Base-by-base conservation (phyloP, 2,888 invertebrate species). In the Cataglyphis livida region DNA sequence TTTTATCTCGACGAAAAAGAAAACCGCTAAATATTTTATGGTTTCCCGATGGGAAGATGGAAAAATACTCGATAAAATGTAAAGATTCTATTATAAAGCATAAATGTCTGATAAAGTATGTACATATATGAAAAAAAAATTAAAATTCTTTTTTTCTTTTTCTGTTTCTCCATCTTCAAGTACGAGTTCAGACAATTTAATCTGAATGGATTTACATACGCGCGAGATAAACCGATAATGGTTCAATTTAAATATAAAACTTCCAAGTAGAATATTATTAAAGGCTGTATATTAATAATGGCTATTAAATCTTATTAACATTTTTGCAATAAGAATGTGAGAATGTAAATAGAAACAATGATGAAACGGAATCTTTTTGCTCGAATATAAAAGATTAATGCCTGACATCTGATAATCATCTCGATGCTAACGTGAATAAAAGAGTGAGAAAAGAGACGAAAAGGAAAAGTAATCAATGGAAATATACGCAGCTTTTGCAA, bases 1-100 rank as follows among this genome's bases (percentile, higher is more conserved):
- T 25, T 68, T 76, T 66, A 28, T 54, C n/a, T 25, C n/a, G n/a
- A 66, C 6, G 6, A 3, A 21, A 38, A 25, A 41, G 28, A 57
- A 41, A 68, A 32, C 15, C 41, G 21, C 32, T 68, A 32, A 70
- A 78, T 68, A 78, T 54, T 78, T 78, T 41, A 78, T 25, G 25
- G 12, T 41, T 38, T 54, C 15, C 10, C 57, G 28, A 78, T 70
- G 41, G 15, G 21, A 35, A 18, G 7, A 12, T 65, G 51, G 18
- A 5, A 35, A 35, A 38, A 66, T 18, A 44, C 28, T 74, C 32
- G 48, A 35, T 25, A 38, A 3, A 64, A 74, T 21, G 7, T 64
- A 18, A 38, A 12, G 25, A 38, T 76, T 76, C 54, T 18, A 6
- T 28, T 21, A 32, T 5, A n/a, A 76, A 9, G 28, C 51, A 76